phyloP scores from a whole-genome alignment of 2,888 invertebrate species.

The Cryptophagus acutangulus region DNA sequence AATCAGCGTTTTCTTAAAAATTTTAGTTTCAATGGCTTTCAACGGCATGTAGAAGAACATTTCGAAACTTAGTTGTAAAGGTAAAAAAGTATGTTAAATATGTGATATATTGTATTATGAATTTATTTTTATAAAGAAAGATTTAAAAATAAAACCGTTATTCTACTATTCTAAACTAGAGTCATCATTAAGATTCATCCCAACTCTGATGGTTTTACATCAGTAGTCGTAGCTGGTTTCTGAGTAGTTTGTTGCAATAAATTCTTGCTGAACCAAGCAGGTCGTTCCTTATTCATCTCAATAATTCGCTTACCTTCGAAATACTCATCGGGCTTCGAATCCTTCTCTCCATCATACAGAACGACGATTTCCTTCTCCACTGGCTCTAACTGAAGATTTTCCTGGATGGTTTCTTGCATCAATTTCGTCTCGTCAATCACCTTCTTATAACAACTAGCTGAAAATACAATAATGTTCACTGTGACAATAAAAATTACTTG shows the following conservation, averaged over 20 bases:
- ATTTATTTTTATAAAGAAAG: not conserved
- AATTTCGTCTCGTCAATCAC: conserved; percentile 75
- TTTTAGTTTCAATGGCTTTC: conserved; percentile 60
- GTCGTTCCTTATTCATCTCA: conserved; percentile 79
- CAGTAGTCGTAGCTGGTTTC: conserved; percentile 62
- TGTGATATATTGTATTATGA: not conserved
- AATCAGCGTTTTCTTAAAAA: conserved; percentile 58
- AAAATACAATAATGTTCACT: conserved; percentile 4
- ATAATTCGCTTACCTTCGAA: conserved; percentile 74
- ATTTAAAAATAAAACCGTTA: not conserved
- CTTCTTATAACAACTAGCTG: conserved; percentile 81
- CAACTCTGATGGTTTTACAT: conserved; percentile 69
- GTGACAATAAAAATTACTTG: conserved; percentile 6
- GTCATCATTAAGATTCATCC: conserved; percentile 49
- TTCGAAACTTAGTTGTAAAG: conserved; percentile 37
- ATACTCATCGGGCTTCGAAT: conserved; percentile 57
- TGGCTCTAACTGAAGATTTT: conserved; percentile 64
- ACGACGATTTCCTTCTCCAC: conserved; percentile 82
- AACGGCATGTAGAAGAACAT: conserved; percentile 72
- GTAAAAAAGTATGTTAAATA: not conserved
- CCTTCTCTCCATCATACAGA: conserved; percentile 77
- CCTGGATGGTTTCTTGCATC: conserved; percentile 71
- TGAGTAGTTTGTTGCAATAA: conserved; percentile 74
- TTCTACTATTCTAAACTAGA: not conserved
- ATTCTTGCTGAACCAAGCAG: conserved; percentile 84